Conservation (phyloP, 2,888 invertebrate species). For the Macrosoma leucophasiata region DNA sequence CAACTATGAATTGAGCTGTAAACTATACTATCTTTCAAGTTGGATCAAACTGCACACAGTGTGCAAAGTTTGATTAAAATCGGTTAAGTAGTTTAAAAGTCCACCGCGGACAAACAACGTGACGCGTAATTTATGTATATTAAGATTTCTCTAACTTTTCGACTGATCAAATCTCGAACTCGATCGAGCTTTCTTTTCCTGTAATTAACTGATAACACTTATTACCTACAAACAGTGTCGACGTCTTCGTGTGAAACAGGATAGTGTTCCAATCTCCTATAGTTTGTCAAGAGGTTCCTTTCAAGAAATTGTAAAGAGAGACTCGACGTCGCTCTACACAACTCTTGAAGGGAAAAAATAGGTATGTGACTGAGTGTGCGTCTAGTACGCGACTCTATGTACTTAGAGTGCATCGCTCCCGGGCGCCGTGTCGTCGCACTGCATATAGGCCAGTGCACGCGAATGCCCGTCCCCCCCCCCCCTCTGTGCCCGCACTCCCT, state of each 20-base stretch:
- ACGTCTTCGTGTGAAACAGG: conserved; percentile 27
- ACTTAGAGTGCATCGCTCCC: conserved; percentile 74
- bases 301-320: conserved; percentile 56
- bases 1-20: too few relatives aligned
- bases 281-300: conserved; percentile 50
- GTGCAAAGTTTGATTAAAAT: too few relatives aligned
- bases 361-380: conserved; percentile 61
- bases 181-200: too few relatives aligned
- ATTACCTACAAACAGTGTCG: too few relatives aligned
- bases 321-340: conserved; percentile 50
- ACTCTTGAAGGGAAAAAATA: conserved; percentile 58
- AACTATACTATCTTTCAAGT: too few relatives aligned
- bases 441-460: conserved; percentile 76
- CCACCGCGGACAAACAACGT: too few relatives aligned
- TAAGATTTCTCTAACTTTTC: too few relatives aligned
- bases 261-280: conserved; percentile 50
- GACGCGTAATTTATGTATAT: too few relatives aligned
- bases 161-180: too few relatives aligned
- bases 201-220: too few relatives aligned
- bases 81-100: too few relatives aligned
- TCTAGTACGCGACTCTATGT: conserved; percentile 64
- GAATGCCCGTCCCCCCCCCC: conserved; percentile 56
- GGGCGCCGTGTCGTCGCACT: conserved; percentile 73
- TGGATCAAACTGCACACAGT: too few relatives aligned
- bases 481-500: conserved; percentile 26